A percentile compares a stretch with the other conserved stretches of the same genome.
phyloP scores from a whole-genome alignment of 2,888 invertebrate genomes.

The Eilema griseolum region DNA sequence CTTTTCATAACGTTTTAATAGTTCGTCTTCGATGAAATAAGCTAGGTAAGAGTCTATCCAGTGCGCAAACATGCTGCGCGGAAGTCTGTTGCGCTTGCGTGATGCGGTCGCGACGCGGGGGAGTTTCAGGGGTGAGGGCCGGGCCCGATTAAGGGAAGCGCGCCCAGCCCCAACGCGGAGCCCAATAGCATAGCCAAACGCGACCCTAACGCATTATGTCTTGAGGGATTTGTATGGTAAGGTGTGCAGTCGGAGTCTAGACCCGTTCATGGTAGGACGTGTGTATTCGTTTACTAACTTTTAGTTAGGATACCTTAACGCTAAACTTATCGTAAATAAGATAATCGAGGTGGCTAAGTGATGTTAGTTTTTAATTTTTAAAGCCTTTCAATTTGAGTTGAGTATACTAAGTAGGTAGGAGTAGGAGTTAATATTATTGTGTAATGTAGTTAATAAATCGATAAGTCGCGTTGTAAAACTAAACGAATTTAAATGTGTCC shows the following conservation, averaged over 20 bases:
- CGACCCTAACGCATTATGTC: neutral
- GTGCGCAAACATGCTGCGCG: slow-evolving; percentile 77
- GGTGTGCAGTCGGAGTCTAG: neutral
- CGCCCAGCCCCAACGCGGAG: neutral
- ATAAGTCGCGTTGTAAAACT: too few species aligned
- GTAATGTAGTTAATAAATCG: too few species aligned
- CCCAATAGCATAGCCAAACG: neutral
- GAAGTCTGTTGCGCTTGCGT: slow-evolving; percentile 51
- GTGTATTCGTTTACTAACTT: neutral
- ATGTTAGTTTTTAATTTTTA: neutral
- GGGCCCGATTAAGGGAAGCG: slow-evolving; percentile 8
- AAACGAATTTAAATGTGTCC: too few species aligned
- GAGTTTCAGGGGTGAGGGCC: slow-evolving; percentile 38
- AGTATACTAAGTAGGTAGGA: too few species aligned
- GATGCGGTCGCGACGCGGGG: slow-evolving; percentile 29
- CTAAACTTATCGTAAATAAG: too few species aligned
- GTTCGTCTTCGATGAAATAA: slow-evolving; percentile 74
- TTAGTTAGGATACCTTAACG: neutral
- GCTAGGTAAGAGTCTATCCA: slow-evolving; percentile 62
- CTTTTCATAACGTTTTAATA: slow-evolving; percentile 78
- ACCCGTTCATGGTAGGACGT: neutral
- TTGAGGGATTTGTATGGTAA: neutral
- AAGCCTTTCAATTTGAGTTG: too few species aligned
- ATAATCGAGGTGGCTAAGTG: too few species aligned
- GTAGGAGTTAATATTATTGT: too few species aligned